Evolutionary conservation across 1,140 invertebrate genomes (phyloP), one percentile per base, ranked within the genome.

Genomic region (Monochamus saltuarius): DNA sequence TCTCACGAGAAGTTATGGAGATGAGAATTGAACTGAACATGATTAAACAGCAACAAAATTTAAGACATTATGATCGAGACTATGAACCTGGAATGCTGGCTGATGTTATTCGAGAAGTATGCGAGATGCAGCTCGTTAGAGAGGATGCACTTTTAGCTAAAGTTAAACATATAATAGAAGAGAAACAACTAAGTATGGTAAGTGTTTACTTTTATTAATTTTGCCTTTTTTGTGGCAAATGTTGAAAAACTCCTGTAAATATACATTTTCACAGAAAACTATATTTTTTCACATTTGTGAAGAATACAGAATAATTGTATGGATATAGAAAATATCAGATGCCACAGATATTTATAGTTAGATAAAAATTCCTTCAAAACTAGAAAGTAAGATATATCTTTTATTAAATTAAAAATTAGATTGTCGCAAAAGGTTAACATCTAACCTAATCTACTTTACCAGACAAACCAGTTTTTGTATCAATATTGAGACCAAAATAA

Each of bases 61-160:
- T 45, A 75, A 80, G 68, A 42, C 67, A 69, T 60, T 72, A 64
- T 50, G 73, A 77, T 40, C 69, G 76, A n/a, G 81, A 83, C 63
- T 90, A 90, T 75, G 84, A 87, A 37, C 88, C 89, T 4, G 89
- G 89, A 62, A 86, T 88, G 80, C 79, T 90, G 66, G 77, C 82
- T 67, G 88, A 90, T 76, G 78, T 90, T 62, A 87, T 90, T 55
- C 80, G 87, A 6, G 89, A 90, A 75, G 86, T 90, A 7, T n/a
- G n/a, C 78, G 88, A 59, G 87, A 90, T 71, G 87, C 88, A 13
- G 86, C 87, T 1, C 81, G 85, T 87, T 1, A 79, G 87, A 13
- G 88, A 90, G 65, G 88, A 90, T 72, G 85, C 85, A 8, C 77
- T 90, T 58, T 71, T 85, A 16, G 78, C 79, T 57, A 79, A 82